Base-by-base conservation (phyloP, 92 coral and sea anemone genomes). In the Palythoa grandis region DNA sequence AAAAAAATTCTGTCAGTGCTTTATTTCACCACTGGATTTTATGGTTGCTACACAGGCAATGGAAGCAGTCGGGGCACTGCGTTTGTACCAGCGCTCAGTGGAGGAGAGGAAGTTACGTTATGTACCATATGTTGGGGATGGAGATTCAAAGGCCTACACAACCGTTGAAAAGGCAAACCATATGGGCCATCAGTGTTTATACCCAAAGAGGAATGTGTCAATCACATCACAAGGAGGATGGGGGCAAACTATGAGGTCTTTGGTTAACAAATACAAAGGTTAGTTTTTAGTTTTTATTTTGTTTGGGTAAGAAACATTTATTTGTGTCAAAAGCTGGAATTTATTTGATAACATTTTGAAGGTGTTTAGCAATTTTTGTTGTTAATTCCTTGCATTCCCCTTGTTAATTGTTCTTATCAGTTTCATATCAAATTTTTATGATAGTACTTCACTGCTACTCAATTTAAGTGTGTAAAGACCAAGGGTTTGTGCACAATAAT, bases 131-230 rank as follows among this genome's bases (percentile, higher is more conserved):
- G 54, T 80, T 35, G 85, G 85, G 25, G 85, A 80, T 63, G 85
- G 85, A 10, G 85, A 80, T 40, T 29, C 54, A 0, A 80, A 61
- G 40, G 52, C 74, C 37, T 61, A 80, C 61, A 17, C 22, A 6
- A n/a, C 85, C 2, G 85, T 80, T n/a, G 73, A 80, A 68, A 68
- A 63, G 67, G 72, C 85, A 10, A 68, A 63, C 85, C 85, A 25
- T 78, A 78, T 78, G 83, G 83, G 50, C 83, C 83, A 57, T 22
- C 83, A 5, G 83, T 78, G 68, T 78, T 58, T 29, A 56, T 78
- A 19, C 65, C 39, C 5, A 78, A 78, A 47, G 83, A 57, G 14
- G 70, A 78, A 38, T 78, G 83, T 40, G 54, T 80, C 14, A 40
- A 37, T 47, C 85, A 80, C 60, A 38, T 80, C 23, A 80, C 74